Evolutionary conservation across 1,140 invertebrate species (phyloP), one percentile per base, ranked within the genome.

Genomic region (Ephestia elutella): DNA sequence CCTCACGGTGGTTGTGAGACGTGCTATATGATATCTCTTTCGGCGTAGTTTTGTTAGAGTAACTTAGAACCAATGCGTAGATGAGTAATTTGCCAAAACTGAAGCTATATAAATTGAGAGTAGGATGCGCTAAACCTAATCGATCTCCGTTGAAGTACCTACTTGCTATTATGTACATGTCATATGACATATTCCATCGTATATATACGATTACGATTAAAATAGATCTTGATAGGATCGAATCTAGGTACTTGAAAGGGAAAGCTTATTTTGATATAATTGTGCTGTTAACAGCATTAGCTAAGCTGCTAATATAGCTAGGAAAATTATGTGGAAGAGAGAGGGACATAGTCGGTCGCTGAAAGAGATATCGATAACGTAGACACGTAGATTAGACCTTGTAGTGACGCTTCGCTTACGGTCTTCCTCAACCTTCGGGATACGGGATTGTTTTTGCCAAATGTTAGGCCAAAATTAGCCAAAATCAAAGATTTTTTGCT

Each of bases 1-100:
- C 84, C 84, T 77, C 78, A 87, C 82, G 75, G 82, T 87, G 84
- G 84, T 87, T 87, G 84, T 87, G 84, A 87, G 75, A 76, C 84
- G 84, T 86, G 82, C 82, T 86, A 80, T 86, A 70, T 69, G 66
- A 65, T 73, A 70, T 75, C 71, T 66, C 68, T 78, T 71, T 73
- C 62, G 63, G 75, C 73, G 74, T 56, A 32, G 30, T 7, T 32
- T 7, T 70, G 71, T 54, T 56, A 11, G 44, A 49, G 51, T 28
- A 28, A 28, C 25, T 28, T n/a, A n/a, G n/a, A n/a, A n/a, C n/a
- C 3, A 28, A 28, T 28, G 25, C 3, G 8, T 3, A 32, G 8
- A 32, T 32, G 30, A 32, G 30, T 11, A 32, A 10, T 32, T 32
- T 32, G 30, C 30, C 30, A 32, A 32, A 25, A 25, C 2, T 7